phyloP scores from a whole-genome alignment of 2,113 vertebrate species.

The Trachemys scripta region DNA sequence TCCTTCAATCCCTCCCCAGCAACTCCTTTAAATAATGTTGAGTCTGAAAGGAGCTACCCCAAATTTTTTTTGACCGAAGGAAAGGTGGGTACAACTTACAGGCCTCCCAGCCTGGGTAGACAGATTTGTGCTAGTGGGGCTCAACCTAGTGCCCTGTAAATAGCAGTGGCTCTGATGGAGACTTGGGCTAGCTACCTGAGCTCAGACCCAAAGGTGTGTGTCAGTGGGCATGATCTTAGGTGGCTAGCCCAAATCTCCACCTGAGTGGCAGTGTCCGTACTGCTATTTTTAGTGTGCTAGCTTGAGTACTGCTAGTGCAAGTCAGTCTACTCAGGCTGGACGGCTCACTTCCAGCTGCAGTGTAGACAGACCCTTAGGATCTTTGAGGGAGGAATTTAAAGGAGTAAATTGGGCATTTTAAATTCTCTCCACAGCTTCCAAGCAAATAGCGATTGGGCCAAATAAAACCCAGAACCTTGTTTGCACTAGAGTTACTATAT shows the following conservation, averaged over 20 bases:
- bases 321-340: background rate
- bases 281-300: background rate
- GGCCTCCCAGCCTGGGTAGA: background rate
- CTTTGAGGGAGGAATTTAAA: background rate
- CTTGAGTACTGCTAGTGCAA: background rate
- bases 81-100: background rate
- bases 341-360: background rate
- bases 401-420: background rate
- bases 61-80: slow-evolving; percentile 20
- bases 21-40: slow-evolving; percentile 2
- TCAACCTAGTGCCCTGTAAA: background rate
- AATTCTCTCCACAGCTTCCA: background rate
- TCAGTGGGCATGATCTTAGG: background rate
- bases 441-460: background rate
- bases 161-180: background rate
- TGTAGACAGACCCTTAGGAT: background rate
- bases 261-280: background rate
- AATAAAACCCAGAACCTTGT: background rate
- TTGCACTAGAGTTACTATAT: background rate
- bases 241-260: background rate
- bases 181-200: background rate
- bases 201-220: background rate
- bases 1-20: background rate
- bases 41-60: slow-evolving; percentile 21
- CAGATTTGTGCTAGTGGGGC: background rate